Base-by-base conservation (phyloP, 2,797 vertebrate species). In the Labeo calbasu region DNA sequence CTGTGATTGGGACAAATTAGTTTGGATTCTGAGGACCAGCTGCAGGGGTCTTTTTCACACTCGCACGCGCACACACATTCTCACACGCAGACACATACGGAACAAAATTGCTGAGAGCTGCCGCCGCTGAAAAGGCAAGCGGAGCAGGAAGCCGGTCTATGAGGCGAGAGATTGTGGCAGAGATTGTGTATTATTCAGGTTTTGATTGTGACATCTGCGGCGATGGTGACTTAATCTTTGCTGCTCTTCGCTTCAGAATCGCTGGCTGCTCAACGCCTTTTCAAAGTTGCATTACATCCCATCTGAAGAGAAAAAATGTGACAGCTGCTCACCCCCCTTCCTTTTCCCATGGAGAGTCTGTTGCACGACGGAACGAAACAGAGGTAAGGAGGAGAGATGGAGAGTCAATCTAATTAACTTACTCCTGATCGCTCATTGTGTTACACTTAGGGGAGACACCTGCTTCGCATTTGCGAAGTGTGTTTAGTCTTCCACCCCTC, bases 121-220 rank as follows among this genome's bases (percentile, higher is more conserved):
- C 77, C 51, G 85, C 21, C 36, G 15, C 80, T 84, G 81, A 82
- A 80, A 81, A 76, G 61, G 70, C 80, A 86, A 86, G 46, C 40
- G 82, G 72, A 83, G 82, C 82, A 87, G 87, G 84, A 88, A 86
- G 83, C 77, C 7, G 69, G 76, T 82, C 69, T 81, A 23, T 84
- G 55, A 85, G 73, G 92, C 90, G 90, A 61, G 61, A 84, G 80
- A 84, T 91, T 79, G 51, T 84, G 90, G 90, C 89, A 88, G 90
- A 89, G 92, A 91, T 94, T 94, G 93, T 93, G 91, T 82, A 51
- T 91, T 89, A 92, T 93, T 93, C 90, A 93, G 90, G 88, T 92
- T 92, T 91, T 91, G 89, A 93, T 94, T 94, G 92, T 84, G 93
- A 92, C 94, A 95, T 94, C 94, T 95, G 94, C 91, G 89, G 93